phyloP scores from a whole-genome alignment of 2,797 vertebrate genomes.

The Capromys pilorides region DNA sequence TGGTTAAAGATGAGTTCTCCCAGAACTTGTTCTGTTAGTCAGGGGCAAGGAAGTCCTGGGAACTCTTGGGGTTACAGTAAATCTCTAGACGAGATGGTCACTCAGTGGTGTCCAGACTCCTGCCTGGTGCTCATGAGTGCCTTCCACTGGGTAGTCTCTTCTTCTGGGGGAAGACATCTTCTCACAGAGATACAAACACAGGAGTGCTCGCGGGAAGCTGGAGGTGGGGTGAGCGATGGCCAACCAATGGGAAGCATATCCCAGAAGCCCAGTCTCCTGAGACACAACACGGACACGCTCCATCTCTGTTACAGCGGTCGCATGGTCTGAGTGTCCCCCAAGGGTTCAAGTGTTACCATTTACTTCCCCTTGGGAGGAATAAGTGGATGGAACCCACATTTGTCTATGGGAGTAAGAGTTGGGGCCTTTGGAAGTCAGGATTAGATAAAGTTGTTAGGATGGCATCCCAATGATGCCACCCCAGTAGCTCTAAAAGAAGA shows the following conservation, averaged over 20 bases:
- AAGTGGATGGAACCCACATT: neutral
- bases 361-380: neutral
- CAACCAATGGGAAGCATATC: fast-evolving
- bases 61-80: neutral
- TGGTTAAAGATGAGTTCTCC: neutral
- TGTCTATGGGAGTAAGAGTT: neutral
- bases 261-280: neutral
- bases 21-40: neutral
- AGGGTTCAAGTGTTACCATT: neutral
- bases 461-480: too few species aligned
- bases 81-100: neutral
- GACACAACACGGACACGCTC: fast-evolving
- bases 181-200: neutral
- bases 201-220: neutral
- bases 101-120: fast-evolving
- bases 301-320: neutral
- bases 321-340: neutral
- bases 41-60: neutral
- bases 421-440: neutral
- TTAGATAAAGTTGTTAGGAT: neutral
- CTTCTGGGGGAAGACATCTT: neutral
- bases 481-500: neutral
- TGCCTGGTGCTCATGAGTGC: fast-evolving
- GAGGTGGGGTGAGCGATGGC: neutral
- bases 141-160: neutral